A percentile compares a stretch with the other conserved stretches of the same genome.
phyloP scores from a whole-genome alignment of 2,797 vertebrate species.

The Gouania willdenowi region DNA sequence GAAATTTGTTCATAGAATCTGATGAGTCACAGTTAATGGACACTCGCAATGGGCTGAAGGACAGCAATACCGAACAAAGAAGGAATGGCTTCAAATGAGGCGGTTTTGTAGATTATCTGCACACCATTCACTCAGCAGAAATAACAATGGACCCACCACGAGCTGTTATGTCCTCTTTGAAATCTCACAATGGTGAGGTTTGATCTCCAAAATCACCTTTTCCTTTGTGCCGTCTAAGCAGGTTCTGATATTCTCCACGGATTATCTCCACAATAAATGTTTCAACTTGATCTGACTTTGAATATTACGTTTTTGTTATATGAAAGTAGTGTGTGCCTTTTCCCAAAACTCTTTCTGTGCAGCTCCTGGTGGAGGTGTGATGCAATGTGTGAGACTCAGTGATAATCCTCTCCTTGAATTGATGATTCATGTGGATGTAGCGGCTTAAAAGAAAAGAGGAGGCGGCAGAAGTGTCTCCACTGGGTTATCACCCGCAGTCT shows the following conservation, averaged over 20 bases:
- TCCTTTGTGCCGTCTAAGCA: conserved; percentile 1
- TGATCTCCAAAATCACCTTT: conserved; percentile 1
- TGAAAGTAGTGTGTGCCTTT: conserved; percentile 8
- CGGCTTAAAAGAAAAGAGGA: conserved; percentile 5
- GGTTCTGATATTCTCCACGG: not conserved
- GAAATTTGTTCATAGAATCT: too few relatives aligned
- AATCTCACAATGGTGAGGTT: conserved; percentile 12
- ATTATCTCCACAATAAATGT: conserved; percentile 11
- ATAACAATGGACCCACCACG: conserved; percentile 22
- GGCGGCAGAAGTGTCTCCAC: not conserved
- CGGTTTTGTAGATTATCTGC: conserved; percentile 13
- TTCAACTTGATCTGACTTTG: conserved; percentile 18
- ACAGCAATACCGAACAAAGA: conserved; percentile 27
- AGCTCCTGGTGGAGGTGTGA: conserved; percentile 14
- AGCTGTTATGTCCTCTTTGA: conserved; percentile 1
- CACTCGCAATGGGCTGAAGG: conserved; percentile 21
- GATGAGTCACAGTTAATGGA: too few relatives aligned
- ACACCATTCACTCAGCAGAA: conserved; percentile 39
- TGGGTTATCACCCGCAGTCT: conserved; percentile 18
- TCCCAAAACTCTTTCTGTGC: conserved; percentile 4
- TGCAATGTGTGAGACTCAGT: conserved; percentile 19
- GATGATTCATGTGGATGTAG: conserved; percentile 43
- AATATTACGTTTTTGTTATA: conserved; percentile 23
- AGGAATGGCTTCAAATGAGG: not conserved
- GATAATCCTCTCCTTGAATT: conserved; percentile 46